A percentile compares a stretch with the other conserved stretches of the same genome.
phyloP scores from a whole-genome alignment of 2,797 vertebrate genomes.

The Catamblyrhynchus diadema region DNA sequence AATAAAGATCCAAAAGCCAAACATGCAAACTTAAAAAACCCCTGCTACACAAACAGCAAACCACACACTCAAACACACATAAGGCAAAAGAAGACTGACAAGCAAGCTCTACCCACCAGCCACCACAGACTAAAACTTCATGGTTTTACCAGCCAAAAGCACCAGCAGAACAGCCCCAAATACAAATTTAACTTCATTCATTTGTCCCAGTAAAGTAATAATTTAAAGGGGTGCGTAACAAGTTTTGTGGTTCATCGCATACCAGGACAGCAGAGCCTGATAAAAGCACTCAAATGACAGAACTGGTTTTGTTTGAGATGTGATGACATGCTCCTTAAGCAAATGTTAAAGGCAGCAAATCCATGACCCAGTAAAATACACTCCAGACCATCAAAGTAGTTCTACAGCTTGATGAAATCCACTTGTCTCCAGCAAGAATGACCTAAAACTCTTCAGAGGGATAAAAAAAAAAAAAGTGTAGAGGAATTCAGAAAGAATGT shows the following conservation, averaged over 20 bases:
- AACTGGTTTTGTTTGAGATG: conserved; percentile 37
- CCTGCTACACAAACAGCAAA: not conserved
- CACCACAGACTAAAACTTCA: not conserved
- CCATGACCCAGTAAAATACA: conserved; percentile 46
- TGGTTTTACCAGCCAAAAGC: not conserved
- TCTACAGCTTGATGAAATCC: conserved; percentile 41
- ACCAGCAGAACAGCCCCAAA: not conserved
- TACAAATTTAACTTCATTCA: not conserved
- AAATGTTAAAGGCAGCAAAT: conserved; percentile 54
- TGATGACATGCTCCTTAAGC: conserved; percentile 56
- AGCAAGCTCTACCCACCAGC: not conserved
- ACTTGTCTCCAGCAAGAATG: conserved; percentile 18
- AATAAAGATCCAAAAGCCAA: not conserved
- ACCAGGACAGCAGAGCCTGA: conserved; percentile 10
- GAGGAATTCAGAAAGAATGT: conserved; percentile 57
- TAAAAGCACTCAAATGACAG: conserved; percentile 43
- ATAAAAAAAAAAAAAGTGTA: not conserved
- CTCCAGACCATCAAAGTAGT: conserved; percentile 52
- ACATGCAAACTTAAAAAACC: not conserved
- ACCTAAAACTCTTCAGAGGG: conserved; percentile 46
- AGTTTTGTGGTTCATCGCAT: conserved; percentile 34
- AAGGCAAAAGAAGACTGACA: not conserved
- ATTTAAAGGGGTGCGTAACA: not conserved
- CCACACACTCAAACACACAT: not conserved
- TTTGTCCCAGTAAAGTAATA: conserved; percentile 8